These are phyloP conservation scores for Dryobota labecula DNA, from an alignment of 2,888 invertebrate genomes.

Conservation along the genomic window DNA sequence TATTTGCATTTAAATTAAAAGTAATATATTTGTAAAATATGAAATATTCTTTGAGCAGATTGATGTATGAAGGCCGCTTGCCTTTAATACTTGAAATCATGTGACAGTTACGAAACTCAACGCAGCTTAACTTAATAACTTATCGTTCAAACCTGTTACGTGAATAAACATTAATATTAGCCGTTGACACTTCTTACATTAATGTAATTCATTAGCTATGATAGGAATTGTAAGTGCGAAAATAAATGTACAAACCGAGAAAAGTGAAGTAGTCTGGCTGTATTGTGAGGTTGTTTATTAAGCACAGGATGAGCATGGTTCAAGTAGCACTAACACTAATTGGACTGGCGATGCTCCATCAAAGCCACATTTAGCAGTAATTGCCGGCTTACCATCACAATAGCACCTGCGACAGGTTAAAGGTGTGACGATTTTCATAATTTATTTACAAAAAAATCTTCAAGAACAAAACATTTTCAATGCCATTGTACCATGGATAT, in stretches of 20 bases:
- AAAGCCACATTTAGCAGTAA: slow-evolving; percentile 32
- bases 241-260: not conserved
- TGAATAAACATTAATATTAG: slow-evolving; percentile 22
- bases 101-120: slow-evolving; percentile 48
- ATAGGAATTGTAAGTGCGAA: slow-evolving; percentile 1
- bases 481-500: slow-evolving; percentile 44
- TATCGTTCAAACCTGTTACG: slow-evolving; percentile 31
- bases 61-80: slow-evolving; percentile 43
- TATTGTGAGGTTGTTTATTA: slow-evolving; percentile 15
- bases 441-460: slow-evolving; percentile 28
- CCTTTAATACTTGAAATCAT: slow-evolving; percentile 18
- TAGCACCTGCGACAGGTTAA: slow-evolving; percentile 5
- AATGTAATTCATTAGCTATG: slow-evolving; percentile 18
- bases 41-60: slow-evolving; percentile 29
- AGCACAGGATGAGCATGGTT: not conserved
- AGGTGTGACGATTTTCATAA: slow-evolving; percentile 20
- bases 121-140: slow-evolving; percentile 25
- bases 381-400: slow-evolving; percentile 25
- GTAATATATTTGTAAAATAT: slow-evolving; percentile 13
- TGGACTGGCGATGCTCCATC: slow-evolving; percentile 23
- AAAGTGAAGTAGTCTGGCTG: slow-evolving; percentile 20
- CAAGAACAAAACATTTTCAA: slow-evolving; percentile 32
- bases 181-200: slow-evolving; percentile 7
- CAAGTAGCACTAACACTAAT: slow-evolving; percentile 33
- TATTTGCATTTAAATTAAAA: slow-evolving; percentile 37